Evolutionary conservation across 1,140 invertebrate species (phyloP).

Genomic region (Helicoverpa armigera): DNA sequence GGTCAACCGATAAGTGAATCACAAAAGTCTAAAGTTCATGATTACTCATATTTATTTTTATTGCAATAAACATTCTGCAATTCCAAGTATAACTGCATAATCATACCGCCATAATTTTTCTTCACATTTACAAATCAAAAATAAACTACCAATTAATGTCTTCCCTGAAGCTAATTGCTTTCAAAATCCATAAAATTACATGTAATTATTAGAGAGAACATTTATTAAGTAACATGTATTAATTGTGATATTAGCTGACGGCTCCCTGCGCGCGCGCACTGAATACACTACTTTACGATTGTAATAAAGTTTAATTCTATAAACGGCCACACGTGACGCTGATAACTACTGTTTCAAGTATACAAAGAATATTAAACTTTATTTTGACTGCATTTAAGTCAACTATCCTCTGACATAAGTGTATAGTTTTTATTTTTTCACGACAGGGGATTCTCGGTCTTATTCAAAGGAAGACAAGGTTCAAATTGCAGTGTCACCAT

Average conservation of each 20-base stretch:
- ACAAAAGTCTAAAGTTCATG: too few relatives aligned
- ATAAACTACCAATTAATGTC: slow-evolving; percentile 1
- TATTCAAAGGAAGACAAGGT: not conserved
- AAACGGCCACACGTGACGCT: slow-evolving; percentile 35
- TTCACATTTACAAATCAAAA: not conserved
- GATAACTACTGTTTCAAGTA: not conserved
- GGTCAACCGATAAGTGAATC: too few relatives aligned
- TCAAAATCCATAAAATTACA: slow-evolving; percentile 8
- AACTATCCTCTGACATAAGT: not conserved
- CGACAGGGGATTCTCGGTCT: not conserved
- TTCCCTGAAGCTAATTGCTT: not conserved
- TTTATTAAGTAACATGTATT: not conserved
- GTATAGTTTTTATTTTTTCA: not conserved
- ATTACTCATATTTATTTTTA: too few relatives aligned
- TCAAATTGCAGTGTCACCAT: not conserved
- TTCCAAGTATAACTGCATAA: not conserved
- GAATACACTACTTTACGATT: slow-evolving; percentile 19
- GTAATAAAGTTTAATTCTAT: slow-evolving; percentile 42
- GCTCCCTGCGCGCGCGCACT: not conserved
- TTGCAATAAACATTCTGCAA: not conserved
- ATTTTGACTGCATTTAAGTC: slow-evolving; percentile 21
- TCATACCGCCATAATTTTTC: not conserved
- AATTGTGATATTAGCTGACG: slow-evolving; percentile 22
- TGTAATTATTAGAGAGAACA: slow-evolving; percentile 10
- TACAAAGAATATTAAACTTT: not conserved